These are phyloP conservation scores for Cyprinella venusta DNA, from an alignment of 2,797 vertebrate species.

Conservation along the genomic window DNA sequence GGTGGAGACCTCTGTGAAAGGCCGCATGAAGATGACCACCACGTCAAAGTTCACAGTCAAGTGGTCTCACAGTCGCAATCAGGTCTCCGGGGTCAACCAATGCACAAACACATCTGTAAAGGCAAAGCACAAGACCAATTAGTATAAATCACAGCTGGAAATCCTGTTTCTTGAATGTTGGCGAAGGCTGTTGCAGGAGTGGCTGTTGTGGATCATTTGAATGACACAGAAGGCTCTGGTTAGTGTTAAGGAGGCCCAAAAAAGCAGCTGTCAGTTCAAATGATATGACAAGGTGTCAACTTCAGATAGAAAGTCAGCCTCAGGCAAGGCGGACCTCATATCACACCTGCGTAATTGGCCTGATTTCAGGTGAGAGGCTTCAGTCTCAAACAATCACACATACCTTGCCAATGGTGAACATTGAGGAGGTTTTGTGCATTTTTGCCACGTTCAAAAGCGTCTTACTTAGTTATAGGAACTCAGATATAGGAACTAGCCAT, in stretches of 20 bases:
- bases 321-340: neutral
- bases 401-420: neutral
- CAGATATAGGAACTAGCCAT: neutral
- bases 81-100: conserved; percentile 50
- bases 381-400: neutral
- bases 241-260: conserved; percentile 33
- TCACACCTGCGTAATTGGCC: conserved; percentile 27
- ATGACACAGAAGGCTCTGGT: conserved; percentile 30
- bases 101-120: conserved; percentile 55
- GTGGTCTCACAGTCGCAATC: conserved; percentile 50
- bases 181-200: neutral
- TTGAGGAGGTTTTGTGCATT: neutral
- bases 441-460: neutral
- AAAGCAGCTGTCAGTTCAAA: conserved; percentile 47
- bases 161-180: neutral
- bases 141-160: conserved; percentile 36
- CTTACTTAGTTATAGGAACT: neutral
- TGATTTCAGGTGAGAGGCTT: conserved; percentile 15
- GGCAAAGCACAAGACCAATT: conserved; percentile 44
- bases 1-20: conserved; percentile 35
- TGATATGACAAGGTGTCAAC: conserved; percentile 25
- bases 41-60: conserved; percentile 58
- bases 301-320: conserved; percentile 15
- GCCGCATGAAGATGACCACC: conserved; percentile 27
- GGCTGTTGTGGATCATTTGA: conserved; percentile 35